These are phyloP conservation scores for Wiebesia pumilae DNA, from an alignment of 1,140 invertebrate genomes.

Conservation along the genomic window DNA sequence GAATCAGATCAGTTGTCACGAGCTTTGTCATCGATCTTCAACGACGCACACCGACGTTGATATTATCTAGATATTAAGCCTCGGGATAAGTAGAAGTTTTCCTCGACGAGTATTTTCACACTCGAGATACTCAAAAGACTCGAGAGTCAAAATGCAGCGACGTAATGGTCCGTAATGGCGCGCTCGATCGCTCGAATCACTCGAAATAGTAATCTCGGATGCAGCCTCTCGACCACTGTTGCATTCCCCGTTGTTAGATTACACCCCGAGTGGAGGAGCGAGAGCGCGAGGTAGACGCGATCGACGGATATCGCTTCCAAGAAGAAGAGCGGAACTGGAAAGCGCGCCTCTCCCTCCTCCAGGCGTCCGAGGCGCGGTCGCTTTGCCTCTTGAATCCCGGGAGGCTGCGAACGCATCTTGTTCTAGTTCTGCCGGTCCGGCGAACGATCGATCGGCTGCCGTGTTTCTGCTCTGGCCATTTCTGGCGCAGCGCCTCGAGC, in stretches of 20 bases:
- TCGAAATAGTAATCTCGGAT: no score
- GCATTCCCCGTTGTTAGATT: background rate
- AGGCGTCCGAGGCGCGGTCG: background rate
- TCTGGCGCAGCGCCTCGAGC: background rate
- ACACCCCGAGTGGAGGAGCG: background rate
- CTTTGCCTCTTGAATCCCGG: background rate
- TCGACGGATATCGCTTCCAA: background rate
- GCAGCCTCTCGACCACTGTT: background rate
- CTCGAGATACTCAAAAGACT: no score
- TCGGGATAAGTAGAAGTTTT: no score
- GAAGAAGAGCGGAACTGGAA: slow-evolving; percentile 36
- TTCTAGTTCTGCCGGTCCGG: background rate
- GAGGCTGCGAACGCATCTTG: background rate
- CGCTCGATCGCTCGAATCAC: no score
- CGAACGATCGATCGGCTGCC: background rate
- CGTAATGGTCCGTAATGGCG: no score
- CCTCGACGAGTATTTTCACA: no score
- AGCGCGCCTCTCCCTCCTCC: background rate
- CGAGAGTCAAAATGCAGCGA: no score
- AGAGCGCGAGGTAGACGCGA: background rate
- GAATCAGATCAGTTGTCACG: no score
- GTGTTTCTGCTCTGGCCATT: background rate
- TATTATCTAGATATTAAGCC: no score
- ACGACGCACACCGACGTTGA: no score
- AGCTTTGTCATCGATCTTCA: no score